Base-by-base conservation (phyloP, 2,797 vertebrate genomes). In the Artibeus jamaicensis region DNA sequence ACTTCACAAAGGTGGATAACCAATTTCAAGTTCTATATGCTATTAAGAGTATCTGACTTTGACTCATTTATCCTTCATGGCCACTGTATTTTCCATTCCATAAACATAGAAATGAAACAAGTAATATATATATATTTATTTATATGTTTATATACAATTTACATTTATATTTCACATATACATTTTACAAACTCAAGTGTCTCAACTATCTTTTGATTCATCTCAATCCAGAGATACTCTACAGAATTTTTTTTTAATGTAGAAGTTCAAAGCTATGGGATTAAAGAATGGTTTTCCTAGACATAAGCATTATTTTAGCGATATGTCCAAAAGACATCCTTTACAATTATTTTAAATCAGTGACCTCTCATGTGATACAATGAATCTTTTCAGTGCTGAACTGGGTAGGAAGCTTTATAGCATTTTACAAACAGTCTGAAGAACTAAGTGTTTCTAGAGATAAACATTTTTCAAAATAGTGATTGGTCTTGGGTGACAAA, bases 401-500 rank as follows among this genome's bases (percentile, higher is more conserved):
- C 16, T 73, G 22, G 62, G 44, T 89, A 92, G 96, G 19, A 96
- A 65, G 89, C 70, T 92, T 77, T 5, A 79, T 73, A 89, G 84
- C 39, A 48, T 76, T 73, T 96, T 84, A 96, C 81, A 97, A 97
- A 90, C 22, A 97, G 71, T 67, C 97, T 98, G 68, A 95, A 97
- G 97, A 97, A 62, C 12, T 44, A 96, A 97, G 78, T 92, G 34
- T 76, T 82, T 94, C 91, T 96, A 68, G 81, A 97, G 96, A 96
- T 86, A 94, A 88, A 83, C 74, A 65, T 95, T 95, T 97, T 97
- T 97, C 74, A 89, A 96, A 97, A 46, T 81, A 96, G 91, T 59
- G 88, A 83, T 96, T 97, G 78, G 95, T 97, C 91, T 98, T 97
- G 53, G 93, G 95, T 97, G 98, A 97, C 89, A 96, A 98, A 98